These are phyloP conservation scores for Apeira syringaria DNA, from an alignment of 2,888 invertebrate species.

Conservation along the genomic window DNA sequence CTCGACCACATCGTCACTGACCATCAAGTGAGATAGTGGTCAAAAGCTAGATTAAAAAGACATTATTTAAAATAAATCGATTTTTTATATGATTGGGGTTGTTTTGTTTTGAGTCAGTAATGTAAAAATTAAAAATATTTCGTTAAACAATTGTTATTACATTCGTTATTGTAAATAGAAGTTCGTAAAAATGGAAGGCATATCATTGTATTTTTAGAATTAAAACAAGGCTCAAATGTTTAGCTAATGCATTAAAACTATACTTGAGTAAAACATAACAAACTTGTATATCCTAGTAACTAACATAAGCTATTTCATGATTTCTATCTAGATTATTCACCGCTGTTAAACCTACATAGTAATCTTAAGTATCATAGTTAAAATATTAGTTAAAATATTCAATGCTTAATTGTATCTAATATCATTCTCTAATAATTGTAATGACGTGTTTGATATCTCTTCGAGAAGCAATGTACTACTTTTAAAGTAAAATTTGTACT, in stretches of 20 bases:
- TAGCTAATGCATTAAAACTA: conserved; percentile 49
- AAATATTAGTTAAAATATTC: conserved; percentile 23
- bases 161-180: conserved; percentile 55
- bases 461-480: conserved; percentile 39
- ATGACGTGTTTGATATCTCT: conserved; percentile 31
- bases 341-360: conserved; percentile 25
- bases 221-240: conserved; percentile 58
- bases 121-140: conserved; percentile 11
- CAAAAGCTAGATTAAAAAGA: too few relatives aligned
- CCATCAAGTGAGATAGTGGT: too few relatives aligned
- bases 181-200: conserved; percentile 48
- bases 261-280: conserved; percentile 33
- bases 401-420: conserved; percentile 27
- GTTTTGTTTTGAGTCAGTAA: conserved; percentile 4
- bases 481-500: conserved; percentile 36
- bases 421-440: conserved; percentile 23
- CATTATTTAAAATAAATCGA: too few relatives aligned
- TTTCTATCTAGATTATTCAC: conserved; percentile 29
- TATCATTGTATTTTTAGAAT: conserved; percentile 58
- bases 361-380: conserved; percentile 27
- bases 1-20: too few relatives aligned
- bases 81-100: too few relatives aligned
- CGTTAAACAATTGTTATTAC: conserved; percentile 56
- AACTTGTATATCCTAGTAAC: conserved; percentile 16
- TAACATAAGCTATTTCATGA: conserved; percentile 26